phyloP scores from a whole-genome alignment of 2,113 vertebrate genomes.

The Actinemys pallida region DNA sequence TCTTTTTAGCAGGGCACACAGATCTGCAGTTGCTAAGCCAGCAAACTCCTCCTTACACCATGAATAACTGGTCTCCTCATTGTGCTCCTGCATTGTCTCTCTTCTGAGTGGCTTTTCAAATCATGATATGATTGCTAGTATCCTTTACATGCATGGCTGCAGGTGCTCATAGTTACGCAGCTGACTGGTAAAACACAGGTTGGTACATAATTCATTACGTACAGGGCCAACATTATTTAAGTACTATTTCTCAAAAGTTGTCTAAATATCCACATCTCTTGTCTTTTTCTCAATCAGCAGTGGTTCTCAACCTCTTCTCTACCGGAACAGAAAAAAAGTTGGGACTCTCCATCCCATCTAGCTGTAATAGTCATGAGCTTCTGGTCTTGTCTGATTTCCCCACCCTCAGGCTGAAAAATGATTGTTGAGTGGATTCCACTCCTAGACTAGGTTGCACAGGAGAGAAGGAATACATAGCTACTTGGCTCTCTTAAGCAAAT shows the following conservation, averaged over 20 bases:
- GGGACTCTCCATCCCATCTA: neutral
- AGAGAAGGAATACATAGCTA: neutral
- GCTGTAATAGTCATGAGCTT: neutral
- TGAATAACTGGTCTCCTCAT: neutral
- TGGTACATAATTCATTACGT: neutral
- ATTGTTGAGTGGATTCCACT: neutral
- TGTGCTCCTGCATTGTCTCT: neutral
- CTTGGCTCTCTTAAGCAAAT: neutral
- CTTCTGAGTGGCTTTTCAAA: neutral
- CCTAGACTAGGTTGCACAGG: neutral
- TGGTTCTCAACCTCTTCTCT: neutral
- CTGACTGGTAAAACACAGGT: fast-evolving
- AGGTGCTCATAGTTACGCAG: neutral
- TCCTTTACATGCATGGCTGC: neutral
- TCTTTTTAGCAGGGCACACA: neutral
- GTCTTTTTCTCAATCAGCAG: neutral
- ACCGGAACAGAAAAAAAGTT: neutral
- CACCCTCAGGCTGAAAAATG: neutral
- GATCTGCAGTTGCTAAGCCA: neutral
- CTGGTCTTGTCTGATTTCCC: neutral
- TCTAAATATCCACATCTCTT: neutral
- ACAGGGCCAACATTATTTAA: neutral
- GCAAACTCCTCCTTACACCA: neutral
- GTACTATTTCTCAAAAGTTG: neutral
- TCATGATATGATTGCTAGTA: neutral